Percentiles rank a stretch among this genome's conserved stretches.
phyloP scores from a whole-genome alignment of 1,140 invertebrate species.

The Achatina immaculata region DNA sequence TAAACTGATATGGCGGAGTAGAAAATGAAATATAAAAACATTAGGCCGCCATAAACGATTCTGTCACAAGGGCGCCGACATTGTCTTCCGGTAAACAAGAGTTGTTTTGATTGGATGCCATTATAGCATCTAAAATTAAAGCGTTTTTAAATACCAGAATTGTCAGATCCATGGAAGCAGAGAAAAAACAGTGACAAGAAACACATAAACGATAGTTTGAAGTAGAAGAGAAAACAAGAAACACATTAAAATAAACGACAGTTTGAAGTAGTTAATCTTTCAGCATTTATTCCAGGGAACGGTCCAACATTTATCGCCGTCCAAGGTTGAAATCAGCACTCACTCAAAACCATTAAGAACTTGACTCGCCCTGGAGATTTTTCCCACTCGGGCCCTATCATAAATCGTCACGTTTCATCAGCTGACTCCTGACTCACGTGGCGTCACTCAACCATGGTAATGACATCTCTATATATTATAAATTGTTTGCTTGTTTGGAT shows the following conservation, averaged over 20 bases:
- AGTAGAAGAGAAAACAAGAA: background rate
- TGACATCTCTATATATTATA: constrained; percentile 19
- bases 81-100: background rate
- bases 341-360: background rate
- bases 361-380: background rate
- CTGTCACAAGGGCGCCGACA: background rate
- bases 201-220: background rate
- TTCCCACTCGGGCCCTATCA: background rate
- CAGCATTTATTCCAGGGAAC: no score
- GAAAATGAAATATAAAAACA: constrained; percentile 17
- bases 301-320: background rate
- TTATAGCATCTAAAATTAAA: background rate
- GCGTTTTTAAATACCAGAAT: background rate
- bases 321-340: background rate
- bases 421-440: background rate
- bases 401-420: constrained; percentile 24
- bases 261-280: background rate
- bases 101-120: background rate
- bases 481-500: constrained; percentile 26
- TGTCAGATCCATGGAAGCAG: background rate
- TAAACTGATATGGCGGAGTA: constrained; percentile 8
- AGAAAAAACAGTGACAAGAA: background rate
- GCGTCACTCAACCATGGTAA: constrained; percentile 12
- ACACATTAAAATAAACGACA: background rate
- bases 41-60: background rate